phyloP scores from a whole-genome alignment of 1,140 invertebrate genomes.

The Papilio aristodemus region DNA sequence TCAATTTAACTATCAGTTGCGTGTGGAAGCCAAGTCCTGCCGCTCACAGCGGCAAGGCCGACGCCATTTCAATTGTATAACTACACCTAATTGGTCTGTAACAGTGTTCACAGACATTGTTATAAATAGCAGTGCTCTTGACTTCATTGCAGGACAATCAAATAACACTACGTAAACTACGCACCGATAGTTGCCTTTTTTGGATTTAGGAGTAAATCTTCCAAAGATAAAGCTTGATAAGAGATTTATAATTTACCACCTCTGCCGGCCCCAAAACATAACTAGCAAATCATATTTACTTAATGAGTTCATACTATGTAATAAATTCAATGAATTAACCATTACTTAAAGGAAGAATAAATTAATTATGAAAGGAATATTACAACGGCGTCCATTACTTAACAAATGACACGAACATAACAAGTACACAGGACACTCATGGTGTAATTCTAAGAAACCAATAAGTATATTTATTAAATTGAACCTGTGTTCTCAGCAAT shows the following conservation, averaged over 20 bases:
- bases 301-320: too few relatives aligned
- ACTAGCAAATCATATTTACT: too few relatives aligned
- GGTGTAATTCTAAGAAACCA: neutral
- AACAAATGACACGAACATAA: neutral
- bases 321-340: too few relatives aligned
- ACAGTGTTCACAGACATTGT: neutral
- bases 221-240: neutral
- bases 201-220: neutral
- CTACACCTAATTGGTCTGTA: constrained; percentile 2
- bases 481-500: neutral
- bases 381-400: neutral
- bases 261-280: too few relatives aligned
- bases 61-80: constrained; percentile 6
- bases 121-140: neutral
- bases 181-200: neutral
- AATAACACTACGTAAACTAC: neutral
- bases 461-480: neutral
- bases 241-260: too few relatives aligned
- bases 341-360: too few relatives aligned
- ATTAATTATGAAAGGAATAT: neutral
- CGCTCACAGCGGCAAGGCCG: neutral
- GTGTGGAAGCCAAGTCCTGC: neutral
- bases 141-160: neutral
- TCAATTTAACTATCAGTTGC: neutral
- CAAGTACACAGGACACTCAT: constrained; percentile 13